Percentiles rank a stretch among this genome's conserved stretches.
These are phyloP conservation scores for Pomacea canaliculata DNA, from an alignment of 2,888 invertebrate species.

Conservation along the genomic window DNA sequence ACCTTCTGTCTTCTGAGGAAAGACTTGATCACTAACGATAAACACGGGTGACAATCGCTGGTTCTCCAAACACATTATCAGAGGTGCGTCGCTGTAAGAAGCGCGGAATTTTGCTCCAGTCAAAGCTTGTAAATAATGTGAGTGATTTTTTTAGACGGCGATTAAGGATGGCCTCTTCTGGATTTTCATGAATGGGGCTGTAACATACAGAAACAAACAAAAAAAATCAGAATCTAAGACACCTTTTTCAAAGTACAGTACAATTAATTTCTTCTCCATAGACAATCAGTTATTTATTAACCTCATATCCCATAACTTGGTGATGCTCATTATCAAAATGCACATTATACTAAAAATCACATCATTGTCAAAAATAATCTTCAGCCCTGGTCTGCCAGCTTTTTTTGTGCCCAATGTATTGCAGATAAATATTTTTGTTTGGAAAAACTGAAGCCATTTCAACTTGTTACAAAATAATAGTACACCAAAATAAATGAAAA, in stretches of 20 bases:
- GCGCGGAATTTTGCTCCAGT: slow-evolving; percentile 64
- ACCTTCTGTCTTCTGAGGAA: no score
- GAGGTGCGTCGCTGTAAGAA: slow-evolving; percentile 53
- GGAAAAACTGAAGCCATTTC: no score
- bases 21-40: slow-evolving; percentile 40
- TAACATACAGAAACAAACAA: slow-evolving; percentile 1
- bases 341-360: no score
- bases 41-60: slow-evolving; percentile 62
- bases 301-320: no score
- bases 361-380: no score
- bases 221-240: not conserved
- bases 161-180: slow-evolving; percentile 60
- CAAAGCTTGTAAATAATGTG: slow-evolving; percentile 61
- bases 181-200: slow-evolving; percentile 52
- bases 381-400: no score
- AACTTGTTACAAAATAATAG: no score
- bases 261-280: not conserved
- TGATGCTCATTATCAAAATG: no score
- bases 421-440: no score
- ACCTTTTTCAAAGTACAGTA: not conserved
- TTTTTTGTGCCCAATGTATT: no score
- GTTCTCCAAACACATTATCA: slow-evolving; percentile 54
- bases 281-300: no score
- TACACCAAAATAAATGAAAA: no score
- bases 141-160: slow-evolving; percentile 59